phyloP scores from a whole-genome alignment of 1,140 invertebrate genomes.

The Formica exsecta region DNA sequence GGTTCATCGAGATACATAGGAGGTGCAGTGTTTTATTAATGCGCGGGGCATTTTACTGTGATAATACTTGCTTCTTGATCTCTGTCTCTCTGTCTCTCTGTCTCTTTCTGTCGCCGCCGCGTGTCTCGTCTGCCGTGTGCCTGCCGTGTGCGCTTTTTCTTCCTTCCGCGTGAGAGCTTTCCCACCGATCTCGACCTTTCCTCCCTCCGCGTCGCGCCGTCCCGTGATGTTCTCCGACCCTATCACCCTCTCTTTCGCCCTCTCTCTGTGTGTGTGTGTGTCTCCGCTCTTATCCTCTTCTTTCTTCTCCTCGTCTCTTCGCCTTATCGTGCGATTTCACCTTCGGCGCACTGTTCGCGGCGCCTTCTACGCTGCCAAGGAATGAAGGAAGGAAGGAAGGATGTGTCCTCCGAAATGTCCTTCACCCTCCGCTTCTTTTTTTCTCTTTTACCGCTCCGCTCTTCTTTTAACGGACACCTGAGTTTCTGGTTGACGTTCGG shows the following conservation, averaged over 20 bases:
- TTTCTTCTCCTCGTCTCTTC: constrained; percentile 1
- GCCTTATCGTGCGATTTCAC: constrained; percentile 24
- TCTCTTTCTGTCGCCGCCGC: constrained; percentile 20
- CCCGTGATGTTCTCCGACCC: constrained; percentile 58
- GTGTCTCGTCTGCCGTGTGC: constrained; percentile 65
- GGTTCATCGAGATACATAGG: constrained; percentile 49
- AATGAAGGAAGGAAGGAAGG: not conserved
- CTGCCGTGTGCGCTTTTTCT: constrained; percentile 22
- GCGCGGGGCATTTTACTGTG: constrained; percentile 60
- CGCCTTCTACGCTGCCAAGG: too few species aligned
- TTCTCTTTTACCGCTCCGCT: not conserved
- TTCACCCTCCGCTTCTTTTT: not conserved
- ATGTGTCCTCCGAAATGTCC: not conserved
- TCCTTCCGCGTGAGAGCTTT: constrained; percentile 38
- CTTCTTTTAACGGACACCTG: not conserved
- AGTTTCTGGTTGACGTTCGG: constrained; percentile 9
- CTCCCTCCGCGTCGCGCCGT: constrained; percentile 59
- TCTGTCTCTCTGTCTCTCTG: not conserved
- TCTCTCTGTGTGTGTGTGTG: not conserved
- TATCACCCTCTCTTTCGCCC: not conserved
- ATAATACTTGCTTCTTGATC: constrained; percentile 64
- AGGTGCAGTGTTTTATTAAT: constrained; percentile 64
- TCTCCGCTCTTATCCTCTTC: not conserved
- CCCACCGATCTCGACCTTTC: constrained; percentile 58
- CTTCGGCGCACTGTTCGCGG: too few species aligned